Percentiles rank a stretch among this genome's conserved stretches.
Conservation (phyloP, 2,888 invertebrate species). For the Dynastes tityus region DNA sequence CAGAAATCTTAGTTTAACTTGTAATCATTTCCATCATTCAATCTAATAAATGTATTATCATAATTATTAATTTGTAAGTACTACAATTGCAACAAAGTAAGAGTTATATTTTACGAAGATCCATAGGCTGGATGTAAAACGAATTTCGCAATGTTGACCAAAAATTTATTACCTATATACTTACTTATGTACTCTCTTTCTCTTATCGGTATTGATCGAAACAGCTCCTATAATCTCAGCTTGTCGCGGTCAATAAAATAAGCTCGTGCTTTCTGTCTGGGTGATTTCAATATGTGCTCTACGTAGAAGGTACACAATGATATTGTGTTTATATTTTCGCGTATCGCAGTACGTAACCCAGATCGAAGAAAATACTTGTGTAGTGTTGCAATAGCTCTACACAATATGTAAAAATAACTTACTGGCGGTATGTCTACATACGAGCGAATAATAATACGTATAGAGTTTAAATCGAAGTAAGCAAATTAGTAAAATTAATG, state of each 20-base stretch:
- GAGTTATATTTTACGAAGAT: too few species aligned
- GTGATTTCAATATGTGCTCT: neutral
- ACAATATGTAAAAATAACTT: neutral
- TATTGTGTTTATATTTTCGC: neutral
- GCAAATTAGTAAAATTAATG: too few species aligned
- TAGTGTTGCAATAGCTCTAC: neutral
- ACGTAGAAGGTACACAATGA: neutral
- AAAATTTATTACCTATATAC: neutral
- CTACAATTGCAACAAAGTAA: too few species aligned
- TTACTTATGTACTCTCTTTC: neutral
- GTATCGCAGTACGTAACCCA: neutral
- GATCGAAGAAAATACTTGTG: neutral
- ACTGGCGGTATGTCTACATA: too few species aligned
- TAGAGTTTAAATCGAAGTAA: too few species aligned
- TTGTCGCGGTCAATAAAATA: constrained; percentile 15
- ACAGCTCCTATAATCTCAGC: neutral
- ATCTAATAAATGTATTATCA: too few species aligned
- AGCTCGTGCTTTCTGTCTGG: constrained; percentile 2
- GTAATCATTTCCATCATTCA: too few species aligned
- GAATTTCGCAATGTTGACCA: constrained; percentile 24
- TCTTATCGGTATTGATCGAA: neutral
- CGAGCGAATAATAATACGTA: too few species aligned
- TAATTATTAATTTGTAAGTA: too few species aligned
- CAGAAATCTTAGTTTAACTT: too few species aligned
- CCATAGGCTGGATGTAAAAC: neutral